Conservation (phyloP, 1,140 invertebrate species). For the Trichonephila inaurata region DNA sequence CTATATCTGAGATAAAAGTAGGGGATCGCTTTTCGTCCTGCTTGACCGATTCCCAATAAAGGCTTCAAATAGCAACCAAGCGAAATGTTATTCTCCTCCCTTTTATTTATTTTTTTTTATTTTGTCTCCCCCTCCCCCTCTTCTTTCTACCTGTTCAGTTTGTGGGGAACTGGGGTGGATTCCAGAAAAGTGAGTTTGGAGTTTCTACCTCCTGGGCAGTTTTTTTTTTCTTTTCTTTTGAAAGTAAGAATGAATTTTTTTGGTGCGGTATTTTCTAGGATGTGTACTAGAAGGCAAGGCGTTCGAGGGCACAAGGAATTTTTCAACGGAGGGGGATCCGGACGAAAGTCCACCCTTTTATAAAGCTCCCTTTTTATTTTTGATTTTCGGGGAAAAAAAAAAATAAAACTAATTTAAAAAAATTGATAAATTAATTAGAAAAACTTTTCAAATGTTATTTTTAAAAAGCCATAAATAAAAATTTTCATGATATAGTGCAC, state of each 20-base stretch:
- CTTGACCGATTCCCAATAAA: neutral
- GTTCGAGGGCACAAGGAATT: too few species aligned
- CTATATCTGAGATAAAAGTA: neutral
- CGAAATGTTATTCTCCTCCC: constrained; percentile 12
- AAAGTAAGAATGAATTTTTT: neutral
- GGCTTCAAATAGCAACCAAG: neutral
- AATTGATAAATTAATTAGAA: too few species aligned
- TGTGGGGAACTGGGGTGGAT: constrained; percentile 19
- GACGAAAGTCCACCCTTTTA: too few species aligned
- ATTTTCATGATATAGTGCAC: too few species aligned
- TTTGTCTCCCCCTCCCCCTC: neutral
- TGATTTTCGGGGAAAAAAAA: too few species aligned
- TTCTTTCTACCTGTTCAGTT: neutral
- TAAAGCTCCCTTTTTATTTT: too few species aligned
- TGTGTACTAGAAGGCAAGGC: neutral
- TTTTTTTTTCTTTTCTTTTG: neutral
- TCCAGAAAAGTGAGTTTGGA: neutral
- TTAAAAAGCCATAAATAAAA: too few species aligned
- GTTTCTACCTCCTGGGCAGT: neutral
- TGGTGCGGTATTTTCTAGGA: neutral
- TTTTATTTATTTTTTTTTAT: neutral
- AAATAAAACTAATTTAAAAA: too few species aligned
- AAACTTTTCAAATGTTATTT: too few species aligned
- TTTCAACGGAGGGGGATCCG: too few species aligned
- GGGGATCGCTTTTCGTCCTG: neutral